Base-by-base conservation (phyloP, 2,113 vertebrate genomes). In the Haemorhous mexicanus region DNA sequence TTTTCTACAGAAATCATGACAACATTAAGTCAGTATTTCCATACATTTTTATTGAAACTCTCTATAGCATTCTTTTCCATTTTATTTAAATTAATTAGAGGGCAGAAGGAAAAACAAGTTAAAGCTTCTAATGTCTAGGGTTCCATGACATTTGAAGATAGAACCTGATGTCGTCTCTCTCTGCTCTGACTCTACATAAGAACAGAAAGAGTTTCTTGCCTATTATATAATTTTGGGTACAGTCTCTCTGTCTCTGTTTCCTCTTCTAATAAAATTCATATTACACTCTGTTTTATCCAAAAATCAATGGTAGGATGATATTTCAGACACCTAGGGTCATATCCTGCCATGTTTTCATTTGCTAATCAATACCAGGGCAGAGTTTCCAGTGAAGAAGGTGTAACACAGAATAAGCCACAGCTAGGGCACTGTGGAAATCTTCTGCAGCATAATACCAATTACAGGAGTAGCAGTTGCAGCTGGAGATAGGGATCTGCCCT, bases 281-380 rank as follows among this genome's bases (percentile, higher is more conserved):
- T 32, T 64, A 84, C 21, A 63, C 12, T 58, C 3, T 1, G 15
- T 75, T 93, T 87, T 84, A 94, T 47, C 43, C 3, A 59, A 87
- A 96, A 93, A 89, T 93, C 86, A 81, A 89, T 91, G 43, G 26
- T 1, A 64, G 52, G 43, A 78, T 67, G n/a, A 78, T 63, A 33
- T 68, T 89, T 90, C 24, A 30, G 64, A 92, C 52, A 67, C 76
- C 16, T 4, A 1, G 74, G 76, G 82, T 90, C 67, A 49, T 26
- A 93, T 63, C 56, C 72, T 84, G 79, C 44, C 82, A 83, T 56
- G 63, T 88, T 96, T 90, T 84, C 61, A 81, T 88, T 88, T 83
- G 70, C 59, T 63, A 76, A 37, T 88, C 93, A 80, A 92, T 91
- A 90, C 7, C 12, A 88, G 50, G 43, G 44, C 49, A 69, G 7